A percentile compares a stretch with the other conserved stretches of the same genome.
Conservation (phyloP, 2,888 invertebrate species). For the Clepsis dumicolana region DNA sequence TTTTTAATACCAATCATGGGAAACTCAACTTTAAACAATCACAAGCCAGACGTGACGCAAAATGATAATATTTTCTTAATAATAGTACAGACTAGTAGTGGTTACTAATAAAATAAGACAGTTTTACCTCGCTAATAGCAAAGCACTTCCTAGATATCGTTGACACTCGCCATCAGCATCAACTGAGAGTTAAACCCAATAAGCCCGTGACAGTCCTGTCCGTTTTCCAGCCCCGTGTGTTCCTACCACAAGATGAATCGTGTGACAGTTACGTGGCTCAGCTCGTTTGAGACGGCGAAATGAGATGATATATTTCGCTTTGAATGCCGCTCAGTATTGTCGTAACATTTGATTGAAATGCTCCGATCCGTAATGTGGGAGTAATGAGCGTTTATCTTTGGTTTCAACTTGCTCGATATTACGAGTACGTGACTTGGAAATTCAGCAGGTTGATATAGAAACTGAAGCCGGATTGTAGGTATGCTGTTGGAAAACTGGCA, state of each 20-base stretch:
- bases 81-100: too few relatives aligned
- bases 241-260: slow-evolving; percentile 54
- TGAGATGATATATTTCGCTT: slow-evolving; percentile 60
- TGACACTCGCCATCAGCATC: too few relatives aligned
- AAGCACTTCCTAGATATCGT: too few relatives aligned
- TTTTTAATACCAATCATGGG: too few relatives aligned
- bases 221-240: slow-evolving; percentile 47
- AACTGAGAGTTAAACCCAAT: too few relatives aligned
- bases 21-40: too few relatives aligned
- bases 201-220: slow-evolving; percentile 42
- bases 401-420: slow-evolving; percentile 13
- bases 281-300: slow-evolving; percentile 41
- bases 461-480: background rate
- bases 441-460: background rate
- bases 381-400: slow-evolving; percentile 33
- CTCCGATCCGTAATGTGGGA: slow-evolving; percentile 45
- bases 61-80: too few relatives aligned
- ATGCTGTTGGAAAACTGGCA: too few relatives aligned
- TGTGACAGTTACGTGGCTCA: slow-evolving; percentile 51
- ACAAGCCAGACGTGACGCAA: too few relatives aligned
- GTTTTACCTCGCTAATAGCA: too few relatives aligned
- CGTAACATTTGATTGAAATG: slow-evolving; percentile 61
- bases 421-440: slow-evolving; percentile 2
- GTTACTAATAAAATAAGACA: too few relatives aligned
- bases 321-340: slow-evolving; percentile 61